Base-by-base conservation (phyloP, 2,888 invertebrate genomes). In the Nomada ferruginata region DNA sequence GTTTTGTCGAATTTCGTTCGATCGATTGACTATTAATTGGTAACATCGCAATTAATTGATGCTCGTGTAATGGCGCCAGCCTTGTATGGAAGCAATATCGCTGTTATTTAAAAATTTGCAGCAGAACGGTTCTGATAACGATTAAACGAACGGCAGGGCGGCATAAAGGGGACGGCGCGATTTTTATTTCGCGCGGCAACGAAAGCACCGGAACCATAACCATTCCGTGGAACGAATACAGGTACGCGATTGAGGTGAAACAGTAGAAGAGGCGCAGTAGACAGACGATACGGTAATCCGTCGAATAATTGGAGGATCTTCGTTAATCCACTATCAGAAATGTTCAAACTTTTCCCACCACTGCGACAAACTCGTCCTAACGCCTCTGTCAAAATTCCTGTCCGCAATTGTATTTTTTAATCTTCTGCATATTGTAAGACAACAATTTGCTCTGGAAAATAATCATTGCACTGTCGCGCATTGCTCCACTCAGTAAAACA, bases 241-340 rank as follows among this genome's bases (percentile, higher is more conserved):
- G 29, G 29, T 81, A 74, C 77, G 65, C 76, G 75, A 75, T 60
- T 57, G 79, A 63, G 69, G 75, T 72, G 65, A 65, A 74, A 73
- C 61, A 69, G 63, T 65, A 71, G 70, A 65, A 60, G 64, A 71
- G 72, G 72, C 80, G 44, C 57, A 64, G 52, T 70, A 76, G 74
- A 73, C 70, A 79, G 81, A 77, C 85, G 87, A 87, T 87, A 88
- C 84, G 82, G 66, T 90, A 90, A 90, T 90, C 90, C 90, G 81
- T 75, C 83, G 86, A 90, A 90, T 90, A 89, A 90, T 90, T 88
- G 89, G 87, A 84, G 88, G 89, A 89, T 87, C 88, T 84, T 74
- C 65, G 82, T 84, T 90, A 89, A 90, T 87, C 89, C 86, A 89
- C 79, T 89, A 87, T 89, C 88, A 84, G 88, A 76, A 85, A 84